These are phyloP conservation scores for Apis florea DNA, from an alignment of 1,140 invertebrate genomes.

Conservation along the genomic window DNA sequence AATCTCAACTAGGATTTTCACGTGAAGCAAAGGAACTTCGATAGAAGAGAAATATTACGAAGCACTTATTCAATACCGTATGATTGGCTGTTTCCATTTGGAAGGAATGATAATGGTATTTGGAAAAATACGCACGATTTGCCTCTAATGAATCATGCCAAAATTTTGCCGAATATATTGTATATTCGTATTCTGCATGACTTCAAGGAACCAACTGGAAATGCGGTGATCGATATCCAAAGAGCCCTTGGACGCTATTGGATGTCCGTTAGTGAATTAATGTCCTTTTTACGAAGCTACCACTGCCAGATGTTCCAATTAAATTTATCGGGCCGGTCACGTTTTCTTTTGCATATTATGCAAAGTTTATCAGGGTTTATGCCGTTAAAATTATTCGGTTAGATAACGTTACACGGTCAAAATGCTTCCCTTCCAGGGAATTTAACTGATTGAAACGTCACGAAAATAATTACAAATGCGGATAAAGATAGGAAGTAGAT, in stretches of 20 bases:
- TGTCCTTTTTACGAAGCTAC: conserved; percentile 12
- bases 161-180: conserved; percentile 43
- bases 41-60: conserved; percentile 53
- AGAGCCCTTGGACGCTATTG: conserved; percentile 65
- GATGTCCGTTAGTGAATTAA: conserved; percentile 55
- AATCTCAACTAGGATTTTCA: background rate
- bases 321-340: background rate
- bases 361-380: background rate
- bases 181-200: conserved; percentile 44
- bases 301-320: conserved; percentile 22
- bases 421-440: background rate
- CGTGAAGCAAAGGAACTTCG: conserved; percentile 46
- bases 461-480: background rate
- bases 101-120: conserved; percentile 64
- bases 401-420: background rate
- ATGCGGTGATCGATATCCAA: conserved; percentile 62
- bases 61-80: conserved; percentile 72
- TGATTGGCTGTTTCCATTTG: conserved; percentile 72
- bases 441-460: background rate
- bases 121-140: conserved; percentile 55
- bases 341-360: conserved; percentile 2
- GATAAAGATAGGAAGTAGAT: background rate
- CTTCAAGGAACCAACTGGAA: conserved; percentile 56
- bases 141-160: conserved; percentile 39
- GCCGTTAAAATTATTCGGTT: background rate